phyloP scores from a whole-genome alignment of 2,888 invertebrate species.

The Drosophila paramelanica region DNA sequence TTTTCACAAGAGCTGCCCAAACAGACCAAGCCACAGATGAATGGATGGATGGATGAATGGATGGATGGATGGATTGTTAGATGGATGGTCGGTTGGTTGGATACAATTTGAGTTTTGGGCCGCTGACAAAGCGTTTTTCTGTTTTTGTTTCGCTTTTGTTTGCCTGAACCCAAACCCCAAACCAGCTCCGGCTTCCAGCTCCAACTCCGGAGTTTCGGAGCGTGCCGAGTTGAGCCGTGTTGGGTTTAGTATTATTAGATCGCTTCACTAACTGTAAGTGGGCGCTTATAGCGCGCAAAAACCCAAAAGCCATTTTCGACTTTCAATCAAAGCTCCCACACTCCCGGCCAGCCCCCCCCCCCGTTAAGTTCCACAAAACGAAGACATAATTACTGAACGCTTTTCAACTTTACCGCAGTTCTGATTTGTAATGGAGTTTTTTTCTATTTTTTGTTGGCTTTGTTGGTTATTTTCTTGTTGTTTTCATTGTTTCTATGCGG shows the following conservation, averaged over 20 bases:
- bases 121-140: slow-evolving; percentile 71
- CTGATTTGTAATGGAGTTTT: slow-evolving; percentile 71
- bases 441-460: slow-evolving; percentile 4
- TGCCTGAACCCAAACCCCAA: slow-evolving; percentile 9
- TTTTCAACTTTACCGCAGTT: slow-evolving; percentile 76
- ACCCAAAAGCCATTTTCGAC: slow-evolving; percentile 70
- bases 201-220: not conserved
- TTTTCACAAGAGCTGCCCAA: slow-evolving; percentile 50
- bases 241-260: slow-evolving; percentile 67
- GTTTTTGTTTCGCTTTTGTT: slow-evolving; percentile 35
- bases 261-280: slow-evolving; percentile 54
- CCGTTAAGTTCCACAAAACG: not conserved
- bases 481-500: slow-evolving; percentile 26
- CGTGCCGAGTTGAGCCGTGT: slow-evolving; percentile 18
- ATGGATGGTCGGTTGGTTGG: slow-evolving; percentile 6
- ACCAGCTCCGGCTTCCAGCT: not conserved
- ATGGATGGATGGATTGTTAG: slow-evolving; percentile 6
- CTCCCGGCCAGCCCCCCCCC: not conserved
- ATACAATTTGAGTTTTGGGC: slow-evolving; percentile 29
- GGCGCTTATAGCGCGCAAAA: slow-evolving; percentile 45
- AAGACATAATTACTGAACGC: slow-evolving; percentile 69
- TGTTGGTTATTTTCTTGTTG: not conserved
- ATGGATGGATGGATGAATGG: slow-evolving; percentile 13
- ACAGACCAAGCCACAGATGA: slow-evolving; percentile 23
- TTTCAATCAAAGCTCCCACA: slow-evolving; percentile 66